These are phyloP conservation scores for Acrobeloides nanus DNA, from an alignment of 2,888 invertebrate species.

Conservation along the genomic window DNA sequence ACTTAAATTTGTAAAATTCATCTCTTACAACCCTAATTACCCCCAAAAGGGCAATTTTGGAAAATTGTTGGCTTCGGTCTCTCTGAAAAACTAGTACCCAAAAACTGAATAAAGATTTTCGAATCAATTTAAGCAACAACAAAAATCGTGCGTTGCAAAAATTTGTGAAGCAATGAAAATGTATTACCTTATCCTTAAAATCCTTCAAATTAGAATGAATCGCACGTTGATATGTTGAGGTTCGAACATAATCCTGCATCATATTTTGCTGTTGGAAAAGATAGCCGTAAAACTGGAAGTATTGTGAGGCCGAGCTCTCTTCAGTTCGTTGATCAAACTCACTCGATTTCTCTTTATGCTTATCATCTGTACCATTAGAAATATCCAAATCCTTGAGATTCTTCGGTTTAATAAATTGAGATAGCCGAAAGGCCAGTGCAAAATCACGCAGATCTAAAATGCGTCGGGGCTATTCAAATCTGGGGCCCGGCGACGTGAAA, in stretches of 20 bases:
- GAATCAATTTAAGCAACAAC: too few species aligned
- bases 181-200: constrained; percentile 65
- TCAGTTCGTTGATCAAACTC: constrained; percentile 8
- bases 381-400: too few species aligned
- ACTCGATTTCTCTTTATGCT: background rate
- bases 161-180: background rate
- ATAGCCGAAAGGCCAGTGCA: constrained; percentile 5
- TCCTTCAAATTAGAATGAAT: constrained; percentile 85
- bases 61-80: background rate
- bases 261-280: constrained; percentile 98
- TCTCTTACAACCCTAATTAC: too few species aligned
- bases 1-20: too few species aligned
- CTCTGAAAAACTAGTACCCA: background rate
- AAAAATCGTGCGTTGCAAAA: constrained; percentile 2
- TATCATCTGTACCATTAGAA: background rate
- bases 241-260: constrained; percentile 98
- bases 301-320: constrained; percentile 78
- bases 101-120: background rate
- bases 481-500: too few species aligned
- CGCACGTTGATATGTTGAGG: constrained; percentile 94
- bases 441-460: constrained; percentile 5
- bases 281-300: constrained; percentile 97
- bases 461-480: background rate
- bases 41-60: background rate
- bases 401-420: constrained; percentile 1